phyloP scores from a whole-genome alignment of 1,140 invertebrate genomes.

The Penaeus japonicus region DNA sequence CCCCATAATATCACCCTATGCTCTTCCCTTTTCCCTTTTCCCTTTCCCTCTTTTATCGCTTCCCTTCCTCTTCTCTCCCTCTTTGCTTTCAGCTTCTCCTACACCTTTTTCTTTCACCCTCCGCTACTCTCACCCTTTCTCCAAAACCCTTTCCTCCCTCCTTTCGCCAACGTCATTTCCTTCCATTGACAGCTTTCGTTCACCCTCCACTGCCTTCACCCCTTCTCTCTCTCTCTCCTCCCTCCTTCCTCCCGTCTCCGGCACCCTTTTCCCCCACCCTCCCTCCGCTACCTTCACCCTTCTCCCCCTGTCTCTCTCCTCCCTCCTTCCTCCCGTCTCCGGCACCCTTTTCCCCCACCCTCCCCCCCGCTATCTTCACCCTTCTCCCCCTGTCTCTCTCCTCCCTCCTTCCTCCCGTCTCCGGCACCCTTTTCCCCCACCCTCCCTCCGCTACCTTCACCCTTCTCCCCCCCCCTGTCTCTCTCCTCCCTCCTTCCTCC shows the following conservation, averaged over 20 bases:
- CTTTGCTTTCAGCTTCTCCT: too few relatives aligned
- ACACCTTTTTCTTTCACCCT: too few relatives aligned
- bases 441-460: background rate
- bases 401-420: too few relatives aligned
- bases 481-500: background rate
- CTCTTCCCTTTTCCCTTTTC: too few relatives aligned
- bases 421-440: background rate
- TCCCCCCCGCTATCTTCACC: background rate
- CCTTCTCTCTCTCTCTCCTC: constrained; percentile 3
- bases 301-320: background rate
- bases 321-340: background rate
- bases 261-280: background rate
- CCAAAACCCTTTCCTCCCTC: background rate
- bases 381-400: background rate
- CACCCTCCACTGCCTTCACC: too few relatives aligned
- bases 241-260: background rate
- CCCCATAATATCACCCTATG: too few relatives aligned
- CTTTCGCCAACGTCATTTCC: too few relatives aligned
- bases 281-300: background rate
- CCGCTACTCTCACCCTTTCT: too few relatives aligned
- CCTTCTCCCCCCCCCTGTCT: background rate
- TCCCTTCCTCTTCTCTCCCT: too few relatives aligned
- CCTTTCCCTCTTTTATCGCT: too few relatives aligned
- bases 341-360: background rate
- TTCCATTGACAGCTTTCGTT: too few relatives aligned